These are phyloP conservation scores for Cephalopholis sonnerati DNA, from an alignment of 2,113 vertebrate species.

Conservation along the genomic window DNA sequence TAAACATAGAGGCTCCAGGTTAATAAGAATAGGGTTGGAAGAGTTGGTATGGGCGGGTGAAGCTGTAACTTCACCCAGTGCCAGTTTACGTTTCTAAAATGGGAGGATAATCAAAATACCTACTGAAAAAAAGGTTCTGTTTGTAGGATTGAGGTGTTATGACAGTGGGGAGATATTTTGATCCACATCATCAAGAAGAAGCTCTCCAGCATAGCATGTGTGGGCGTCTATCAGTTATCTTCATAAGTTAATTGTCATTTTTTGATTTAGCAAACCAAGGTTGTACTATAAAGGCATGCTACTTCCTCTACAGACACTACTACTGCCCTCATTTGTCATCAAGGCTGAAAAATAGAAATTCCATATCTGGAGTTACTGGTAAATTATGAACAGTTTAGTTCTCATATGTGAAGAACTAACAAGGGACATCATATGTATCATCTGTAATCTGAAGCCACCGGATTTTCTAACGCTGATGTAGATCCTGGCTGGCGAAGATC, in stretches of 20 bases:
- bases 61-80: not conserved
- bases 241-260: not conserved
- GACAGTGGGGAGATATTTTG: not conserved
- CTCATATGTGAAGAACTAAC: not conserved
- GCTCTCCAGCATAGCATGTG: not conserved
- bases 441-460: not conserved
- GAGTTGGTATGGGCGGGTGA: not conserved
- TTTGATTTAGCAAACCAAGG: not conserved
- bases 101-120: not conserved
- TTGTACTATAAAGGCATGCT: not conserved
- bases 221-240: not conserved
- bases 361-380: not conserved
- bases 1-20: conserved; percentile 68
- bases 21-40: conserved; percentile 55
- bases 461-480: not conserved
- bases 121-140: not conserved
- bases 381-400: not conserved
- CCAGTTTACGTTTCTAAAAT: not conserved
- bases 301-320: not conserved
- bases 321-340: not conserved
- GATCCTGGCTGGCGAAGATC: not conserved
- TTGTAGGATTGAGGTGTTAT: not conserved
- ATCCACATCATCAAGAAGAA: too few relatives aligned
- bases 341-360: not conserved
- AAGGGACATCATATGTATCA: not conserved